These are phyloP conservation scores for Microcebus murinus DNA, from an alignment of 2,113 vertebrate genomes.

Conservation along the genomic window DNA sequence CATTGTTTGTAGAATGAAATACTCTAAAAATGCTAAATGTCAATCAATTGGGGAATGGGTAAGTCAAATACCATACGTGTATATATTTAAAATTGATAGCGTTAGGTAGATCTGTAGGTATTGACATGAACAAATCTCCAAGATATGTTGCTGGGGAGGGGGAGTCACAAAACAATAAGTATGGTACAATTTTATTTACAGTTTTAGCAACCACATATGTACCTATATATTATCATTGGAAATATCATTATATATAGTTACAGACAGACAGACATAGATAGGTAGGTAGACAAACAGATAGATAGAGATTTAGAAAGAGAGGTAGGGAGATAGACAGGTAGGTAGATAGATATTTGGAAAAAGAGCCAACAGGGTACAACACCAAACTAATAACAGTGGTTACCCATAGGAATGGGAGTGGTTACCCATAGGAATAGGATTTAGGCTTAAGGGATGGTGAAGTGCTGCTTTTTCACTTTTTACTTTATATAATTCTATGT, in stretches of 20 bases:
- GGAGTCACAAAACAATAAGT: not conserved
- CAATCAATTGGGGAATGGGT: not conserved
- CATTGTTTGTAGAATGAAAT: not conserved
- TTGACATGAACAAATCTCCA: not conserved
- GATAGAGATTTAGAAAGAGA: not conserved
- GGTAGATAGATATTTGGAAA: not conserved
- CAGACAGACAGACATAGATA: not conserved
- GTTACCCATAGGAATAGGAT: too few species aligned
- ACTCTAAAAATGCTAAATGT: not conserved
- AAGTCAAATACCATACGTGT: not conserved
- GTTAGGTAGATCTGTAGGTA: not conserved
- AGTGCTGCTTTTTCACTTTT: not conserved
- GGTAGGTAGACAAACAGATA: not conserved
- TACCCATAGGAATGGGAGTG: not conserved
- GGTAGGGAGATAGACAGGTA: not conserved
- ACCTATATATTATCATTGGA: not conserved
- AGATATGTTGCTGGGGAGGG: not conserved
- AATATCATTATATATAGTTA: not conserved
- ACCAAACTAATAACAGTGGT: not conserved
- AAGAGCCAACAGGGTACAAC: not conserved
- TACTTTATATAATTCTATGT: not conserved
- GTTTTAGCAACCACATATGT: not conserved
- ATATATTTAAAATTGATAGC: not conserved
- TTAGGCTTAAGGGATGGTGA: not conserved
- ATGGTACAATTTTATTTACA: not conserved